These are phyloP conservation scores for Volucella inanis DNA, from an alignment of 2,888 invertebrate species.

Conservation along the genomic window DNA sequence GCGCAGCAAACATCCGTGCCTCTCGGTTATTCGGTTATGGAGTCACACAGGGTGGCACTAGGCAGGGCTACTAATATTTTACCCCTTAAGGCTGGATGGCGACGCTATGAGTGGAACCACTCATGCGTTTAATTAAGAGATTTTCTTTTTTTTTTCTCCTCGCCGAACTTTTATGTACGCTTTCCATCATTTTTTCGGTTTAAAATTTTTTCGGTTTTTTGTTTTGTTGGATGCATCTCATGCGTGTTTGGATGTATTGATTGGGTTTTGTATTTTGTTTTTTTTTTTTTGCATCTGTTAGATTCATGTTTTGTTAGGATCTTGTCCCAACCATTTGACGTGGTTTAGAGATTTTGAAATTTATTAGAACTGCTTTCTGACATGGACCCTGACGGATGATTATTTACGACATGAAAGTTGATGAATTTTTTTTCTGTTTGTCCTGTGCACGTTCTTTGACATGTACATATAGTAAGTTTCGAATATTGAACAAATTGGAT, in stretches of 20 bases:
- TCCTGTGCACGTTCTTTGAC: constrained; percentile 17
- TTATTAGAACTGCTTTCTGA: constrained; percentile 57
- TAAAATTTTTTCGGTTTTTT: neutral
- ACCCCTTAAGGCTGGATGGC: constrained; percentile 59
- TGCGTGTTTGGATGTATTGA: neutral
- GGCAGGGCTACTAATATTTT: constrained; percentile 56
- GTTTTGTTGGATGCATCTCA: constrained; percentile 1
- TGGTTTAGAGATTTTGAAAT: constrained; percentile 65
- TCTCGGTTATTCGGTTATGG: neutral
- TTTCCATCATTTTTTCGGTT: neutral
- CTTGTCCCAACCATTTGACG: constrained; percentile 24
- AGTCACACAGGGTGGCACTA: neutral
- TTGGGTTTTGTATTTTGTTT: neutral
- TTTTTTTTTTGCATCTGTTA: constrained; percentile 23
- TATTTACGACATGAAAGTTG: constrained; percentile 33
- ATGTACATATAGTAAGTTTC: constrained; percentile 1
- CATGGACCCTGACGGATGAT: constrained; percentile 54
- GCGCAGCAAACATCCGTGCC: neutral
- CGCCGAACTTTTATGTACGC: constrained; percentile 25
- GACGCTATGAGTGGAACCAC: constrained; percentile 52
- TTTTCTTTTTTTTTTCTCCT: constrained; percentile 38
- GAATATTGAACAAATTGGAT: constrained; percentile 33
- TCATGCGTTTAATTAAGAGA: constrained; percentile 73
- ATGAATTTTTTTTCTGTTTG: neutral
- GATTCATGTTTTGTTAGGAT: neutral